Evolutionary conservation across 1,140 invertebrate species (phyloP).

Genomic region (Hermatobates lingyangjiaoensis): DNA sequence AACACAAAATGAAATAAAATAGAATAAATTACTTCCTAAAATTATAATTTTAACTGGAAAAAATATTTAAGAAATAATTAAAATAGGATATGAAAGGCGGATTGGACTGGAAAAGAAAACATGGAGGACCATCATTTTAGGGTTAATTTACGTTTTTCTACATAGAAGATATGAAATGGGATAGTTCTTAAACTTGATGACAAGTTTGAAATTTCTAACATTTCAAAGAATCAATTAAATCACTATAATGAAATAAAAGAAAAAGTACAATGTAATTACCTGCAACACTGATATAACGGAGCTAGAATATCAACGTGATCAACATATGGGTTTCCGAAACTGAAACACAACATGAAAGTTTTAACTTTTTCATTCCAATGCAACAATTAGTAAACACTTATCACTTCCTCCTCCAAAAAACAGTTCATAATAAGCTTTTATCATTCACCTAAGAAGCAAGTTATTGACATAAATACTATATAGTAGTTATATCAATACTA

Average conservation of each 20-base stretch:
- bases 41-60: neutral
- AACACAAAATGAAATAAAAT: neutral
- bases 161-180: neutral
- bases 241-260: neutral
- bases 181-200: neutral
- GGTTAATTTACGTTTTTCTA: neutral
- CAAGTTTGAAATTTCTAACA: neutral
- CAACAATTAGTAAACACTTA: neutral
- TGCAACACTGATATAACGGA: conserved; percentile 76
- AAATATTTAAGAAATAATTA: neutral
- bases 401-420: neutral
- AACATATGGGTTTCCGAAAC: conserved; percentile 63
- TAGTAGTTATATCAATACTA: neutral
- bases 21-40: neutral
- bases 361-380: neutral
- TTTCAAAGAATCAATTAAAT: neutral
- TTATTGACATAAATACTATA: neutral
- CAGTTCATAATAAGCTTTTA: neutral
- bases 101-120: neutral
- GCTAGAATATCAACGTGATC: conserved; percentile 75
- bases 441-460: neutral
- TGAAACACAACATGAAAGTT: conserved; percentile 19
- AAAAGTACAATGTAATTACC: conserved; percentile 37
- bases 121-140: neutral
- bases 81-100: neutral